These are phyloP conservation scores for Hetaerina titia DNA, from an alignment of 2,888 invertebrate genomes.

Conservation along the genomic window DNA sequence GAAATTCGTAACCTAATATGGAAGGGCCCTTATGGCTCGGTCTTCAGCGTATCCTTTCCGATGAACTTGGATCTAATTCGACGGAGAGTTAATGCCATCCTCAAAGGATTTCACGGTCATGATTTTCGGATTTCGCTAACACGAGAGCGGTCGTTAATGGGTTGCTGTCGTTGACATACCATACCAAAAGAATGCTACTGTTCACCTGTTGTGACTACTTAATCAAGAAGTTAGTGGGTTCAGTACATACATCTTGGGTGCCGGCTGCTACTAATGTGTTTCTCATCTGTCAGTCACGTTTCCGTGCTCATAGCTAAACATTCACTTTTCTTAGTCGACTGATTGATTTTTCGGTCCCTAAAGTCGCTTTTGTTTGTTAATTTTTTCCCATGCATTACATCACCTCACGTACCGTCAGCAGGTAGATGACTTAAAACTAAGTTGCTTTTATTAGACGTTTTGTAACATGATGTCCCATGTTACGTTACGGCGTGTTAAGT, in stretches of 20 bases:
- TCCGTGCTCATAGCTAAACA: background rate
- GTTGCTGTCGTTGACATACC: background rate
- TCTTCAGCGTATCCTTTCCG: too few species aligned
- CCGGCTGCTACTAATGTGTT: background rate
- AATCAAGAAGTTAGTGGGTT: background rate
- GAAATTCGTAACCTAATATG: too few species aligned
- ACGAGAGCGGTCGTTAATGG: background rate
- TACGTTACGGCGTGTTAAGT: too few species aligned
- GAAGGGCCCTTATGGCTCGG: too few species aligned
- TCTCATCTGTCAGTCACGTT: background rate
- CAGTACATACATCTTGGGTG: background rate
- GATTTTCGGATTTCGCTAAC: background rate
- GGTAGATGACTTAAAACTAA: too few species aligned
- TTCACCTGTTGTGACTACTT: background rate
- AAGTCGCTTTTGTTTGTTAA: too few species aligned
- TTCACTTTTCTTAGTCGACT: background rate
- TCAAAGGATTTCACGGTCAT: background rate
- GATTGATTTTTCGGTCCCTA: too few species aligned
- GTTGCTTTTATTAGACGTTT: too few species aligned
- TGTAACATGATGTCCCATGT: too few species aligned
- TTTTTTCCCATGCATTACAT: too few species aligned
- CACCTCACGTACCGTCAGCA: too few species aligned
- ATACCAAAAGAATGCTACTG: background rate
- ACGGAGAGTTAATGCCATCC: background rate
- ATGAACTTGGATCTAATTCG: background rate